Evolutionary conservation across 2,888 invertebrate genomes (phyloP).

Genomic region (Eupeodes luniger): DNA sequence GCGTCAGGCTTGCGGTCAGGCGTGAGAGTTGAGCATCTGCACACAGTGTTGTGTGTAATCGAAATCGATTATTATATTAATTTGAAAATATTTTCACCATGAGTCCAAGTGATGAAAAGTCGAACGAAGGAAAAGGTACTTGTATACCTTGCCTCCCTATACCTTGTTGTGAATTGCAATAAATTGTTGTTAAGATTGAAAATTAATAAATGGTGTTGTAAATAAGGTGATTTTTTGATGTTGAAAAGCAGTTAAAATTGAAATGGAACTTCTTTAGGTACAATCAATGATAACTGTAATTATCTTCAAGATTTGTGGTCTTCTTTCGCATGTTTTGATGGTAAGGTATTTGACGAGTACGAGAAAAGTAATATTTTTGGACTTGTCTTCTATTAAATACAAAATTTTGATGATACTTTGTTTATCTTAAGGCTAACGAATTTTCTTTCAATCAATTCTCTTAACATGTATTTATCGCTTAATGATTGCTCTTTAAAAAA

Average conservation of each 20-base stretch:
- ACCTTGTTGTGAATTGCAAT: neutral
- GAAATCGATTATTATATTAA: conserved; percentile 62
- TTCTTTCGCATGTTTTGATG: neutral
- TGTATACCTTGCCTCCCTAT: too few species aligned
- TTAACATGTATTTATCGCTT: too few species aligned
- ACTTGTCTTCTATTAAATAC: too few species aligned
- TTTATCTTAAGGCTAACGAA: too few species aligned
- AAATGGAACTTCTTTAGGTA: neutral
- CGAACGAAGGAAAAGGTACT: neutral
- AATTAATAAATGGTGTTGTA: neutral
- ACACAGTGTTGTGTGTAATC: conserved; percentile 27
- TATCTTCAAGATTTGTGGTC: neutral
- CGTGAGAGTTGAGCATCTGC: conserved; percentile 61
- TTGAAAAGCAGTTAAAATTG: neutral
- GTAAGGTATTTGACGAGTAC: too few species aligned
- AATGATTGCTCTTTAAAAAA: too few species aligned
- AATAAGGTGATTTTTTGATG: neutral
- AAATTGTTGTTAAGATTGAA: conserved; percentile 17
- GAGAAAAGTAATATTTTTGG: too few species aligned
- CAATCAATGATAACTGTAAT: conserved; percentile 2
- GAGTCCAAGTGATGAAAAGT: conserved; percentile 45
- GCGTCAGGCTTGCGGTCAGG: conserved; percentile 56
- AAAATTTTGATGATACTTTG: too few species aligned
- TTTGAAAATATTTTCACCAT: conserved; percentile 28
- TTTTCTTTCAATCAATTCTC: too few species aligned